Conservation (phyloP, 2,113 vertebrate species). For the Sus scrofa region T2T-Sscrofa CM000812.6:144627501-144628000, state of each 20-base stretch:
- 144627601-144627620: background rate
- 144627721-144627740: background rate
- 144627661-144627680: background rate
- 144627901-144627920: too few species aligned
- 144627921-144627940: background rate
- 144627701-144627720: slow-evolving; percentile 7
- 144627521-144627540: background rate
- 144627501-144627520: background rate
- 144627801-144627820: too few species aligned
- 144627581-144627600: background rate
- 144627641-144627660: background rate
- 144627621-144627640: background rate
- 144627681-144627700: background rate
- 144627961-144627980: background rate
- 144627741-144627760: too few species aligned
- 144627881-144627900: background rate
- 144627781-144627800: too few species aligned
- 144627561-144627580: background rate
- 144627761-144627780: too few species aligned
- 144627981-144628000: background rate
- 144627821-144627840: background rate
- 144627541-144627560: background rate
- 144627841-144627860: background rate
- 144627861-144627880: background rate
- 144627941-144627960: background rate